Evolutionary conservation across 2,888 invertebrate species (phyloP).

Genomic region (Theretra japonica): DNA sequence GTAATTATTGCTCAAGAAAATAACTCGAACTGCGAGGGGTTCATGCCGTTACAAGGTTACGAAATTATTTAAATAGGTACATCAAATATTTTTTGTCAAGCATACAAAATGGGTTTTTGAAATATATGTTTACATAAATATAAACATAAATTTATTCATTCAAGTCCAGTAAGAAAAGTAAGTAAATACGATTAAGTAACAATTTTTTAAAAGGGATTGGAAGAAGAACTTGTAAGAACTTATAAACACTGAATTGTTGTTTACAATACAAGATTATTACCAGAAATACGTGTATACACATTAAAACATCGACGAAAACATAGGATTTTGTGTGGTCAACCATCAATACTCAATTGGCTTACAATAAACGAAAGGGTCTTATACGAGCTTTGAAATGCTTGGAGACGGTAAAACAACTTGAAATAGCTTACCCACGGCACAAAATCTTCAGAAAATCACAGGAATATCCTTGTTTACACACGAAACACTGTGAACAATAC

Average conservation of each 20-base stretch:
- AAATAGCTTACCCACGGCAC: constrained; percentile 7
- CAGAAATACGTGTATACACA: not conserved
- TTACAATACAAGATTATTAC: not conserved
- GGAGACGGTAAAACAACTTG: constrained; percentile 11
- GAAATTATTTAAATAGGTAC: not conserved
- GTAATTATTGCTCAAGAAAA: not conserved
- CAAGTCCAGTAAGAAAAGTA: not conserved
- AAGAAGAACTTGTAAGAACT: too few species aligned
- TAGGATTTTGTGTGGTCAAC: constrained; percentile 25
- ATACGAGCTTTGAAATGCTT: constrained; percentile 26
- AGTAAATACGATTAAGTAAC: too few species aligned
- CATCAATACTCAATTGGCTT: constrained; percentile 28
- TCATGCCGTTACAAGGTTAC: not conserved
- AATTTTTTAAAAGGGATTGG: too few species aligned
- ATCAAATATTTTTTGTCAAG: not conserved
- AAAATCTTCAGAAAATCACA: constrained; percentile 17
- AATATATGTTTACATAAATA: not conserved
- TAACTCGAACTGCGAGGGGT: not conserved
- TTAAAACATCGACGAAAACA: constrained; percentile 10
- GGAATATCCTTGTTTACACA: constrained; percentile 11
- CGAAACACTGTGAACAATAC: constrained; percentile 21
- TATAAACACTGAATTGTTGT: too few species aligned
- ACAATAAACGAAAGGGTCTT: constrained; percentile 27
- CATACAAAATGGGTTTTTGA: not conserved
- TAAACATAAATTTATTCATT: not conserved